Base-by-base conservation (phyloP, 1,140 invertebrate genomes). In the Lepidostoma basale region DNA sequence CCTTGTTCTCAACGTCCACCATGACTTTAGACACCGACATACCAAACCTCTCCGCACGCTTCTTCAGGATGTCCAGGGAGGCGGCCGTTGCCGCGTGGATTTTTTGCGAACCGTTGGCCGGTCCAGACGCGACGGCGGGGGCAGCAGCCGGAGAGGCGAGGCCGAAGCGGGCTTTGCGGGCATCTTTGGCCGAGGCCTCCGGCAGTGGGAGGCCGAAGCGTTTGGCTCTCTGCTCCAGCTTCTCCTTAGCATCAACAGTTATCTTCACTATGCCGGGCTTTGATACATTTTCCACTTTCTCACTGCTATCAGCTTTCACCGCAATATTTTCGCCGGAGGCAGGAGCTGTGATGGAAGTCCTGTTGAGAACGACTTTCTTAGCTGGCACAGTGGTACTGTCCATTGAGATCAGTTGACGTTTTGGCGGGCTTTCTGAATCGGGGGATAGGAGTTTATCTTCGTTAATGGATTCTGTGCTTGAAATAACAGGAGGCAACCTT, bases 11-110 rank as follows among this genome's bases (percentile, higher is more conserved):
- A 67, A 90, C 81, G 74, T 89, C 88, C 36, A 86, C 84, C 78
- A 90, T 85, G 23, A 87, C 81, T 40, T 84, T 86, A 1, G 90
- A 90, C n/a, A 89, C 87, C 9, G 87, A 88, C 14, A 85, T 81
- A 3, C 91, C 91, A 82, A 93, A 93, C 70, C 90, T 82, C 79
- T 92, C 88, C 23, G 89, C 89, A 62, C 91, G 83, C 73, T 91
- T 88, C 74, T 91, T 91, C 1, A 93, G 75, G 23, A 88, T 84
- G 40, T 92, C 89, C 44, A 87, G 83, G 33, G 82, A 79, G 18
- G 83, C 82, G 60, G 76, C 72, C 77, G 81, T 76, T 62, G 81
- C 77, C 73, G 77, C 77, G 1, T 79, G 78, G 47, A 74, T 73
- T 14, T 30, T 69, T 52, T 39, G 40, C 8, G 67, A 60, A 75